Percentiles rank a stretch among this genome's conserved stretches.
These are phyloP conservation scores for Drosophila yakuba DNA, from an alignment of 1,140 invertebrate species.

Conservation along the genomic window DNA sequence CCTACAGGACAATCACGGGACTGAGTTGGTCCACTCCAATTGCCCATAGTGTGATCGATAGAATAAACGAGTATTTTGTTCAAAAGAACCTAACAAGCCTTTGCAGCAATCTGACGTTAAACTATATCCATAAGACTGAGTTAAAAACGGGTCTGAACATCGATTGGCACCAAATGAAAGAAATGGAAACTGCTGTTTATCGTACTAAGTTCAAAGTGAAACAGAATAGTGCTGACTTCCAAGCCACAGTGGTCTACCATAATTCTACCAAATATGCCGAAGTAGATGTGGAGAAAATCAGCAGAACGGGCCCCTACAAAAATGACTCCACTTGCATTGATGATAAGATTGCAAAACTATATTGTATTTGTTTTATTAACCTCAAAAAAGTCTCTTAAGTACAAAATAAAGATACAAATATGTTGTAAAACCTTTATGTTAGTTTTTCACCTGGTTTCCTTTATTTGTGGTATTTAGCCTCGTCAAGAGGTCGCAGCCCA, in stretches of 20 bases:
- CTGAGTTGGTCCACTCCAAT: slow-evolving; percentile 75
- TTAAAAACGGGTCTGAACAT: slow-evolving; percentile 14
- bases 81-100: slow-evolving; percentile 48
- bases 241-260: slow-evolving; percentile 86
- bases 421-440: no score
- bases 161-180: slow-evolving; percentile 1
- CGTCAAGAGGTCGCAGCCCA: no score
- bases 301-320: slow-evolving; percentile 87
- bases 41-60: slow-evolving; percentile 84
- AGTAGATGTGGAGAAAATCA: slow-evolving; percentile 85
- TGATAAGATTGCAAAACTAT: slow-evolving; percentile 86
- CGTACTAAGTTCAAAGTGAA: slow-evolving; percentile 50
- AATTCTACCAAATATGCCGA: slow-evolving; percentile 34
- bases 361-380: slow-evolving; percentile 81
- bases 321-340: slow-evolving; percentile 85
- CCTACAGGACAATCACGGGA: slow-evolving; percentile 81
- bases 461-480: no score
- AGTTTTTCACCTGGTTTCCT: no score
- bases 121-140: slow-evolving; percentile 50
- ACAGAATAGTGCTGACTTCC: slow-evolving; percentile 86
- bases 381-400: neutral
- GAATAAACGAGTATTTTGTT: slow-evolving; percentile 80
- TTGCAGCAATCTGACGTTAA: slow-evolving; percentile 48
- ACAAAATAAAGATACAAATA: neutral
- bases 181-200: slow-evolving; percentile 45